phyloP scores from a whole-genome alignment of 1,140 invertebrate genomes.

The Bombyx mandarina region DNA sequence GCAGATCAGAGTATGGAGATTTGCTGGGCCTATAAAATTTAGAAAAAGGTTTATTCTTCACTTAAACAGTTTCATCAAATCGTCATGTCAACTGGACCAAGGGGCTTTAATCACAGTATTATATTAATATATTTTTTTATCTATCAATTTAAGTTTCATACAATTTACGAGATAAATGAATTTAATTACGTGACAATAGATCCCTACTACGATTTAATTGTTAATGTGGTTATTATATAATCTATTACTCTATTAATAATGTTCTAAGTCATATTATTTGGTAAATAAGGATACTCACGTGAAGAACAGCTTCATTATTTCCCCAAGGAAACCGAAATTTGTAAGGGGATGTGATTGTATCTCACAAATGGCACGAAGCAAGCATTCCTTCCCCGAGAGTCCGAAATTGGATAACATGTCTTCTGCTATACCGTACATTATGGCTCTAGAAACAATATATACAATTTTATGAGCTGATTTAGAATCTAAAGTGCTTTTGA shows the following conservation, averaged over 20 bases:
- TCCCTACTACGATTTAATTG: no score
- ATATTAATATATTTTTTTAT: no score
- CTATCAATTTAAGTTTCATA: no score
- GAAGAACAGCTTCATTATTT: slow-evolving; percentile 85
- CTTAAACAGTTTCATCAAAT: no score
- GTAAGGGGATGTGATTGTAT: slow-evolving; percentile 84
- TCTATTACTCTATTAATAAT: no score
- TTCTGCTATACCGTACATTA: slow-evolving; percentile 82
- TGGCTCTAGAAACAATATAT: slow-evolving; percentile 65
- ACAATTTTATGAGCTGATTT: background rate
- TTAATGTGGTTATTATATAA: no score
- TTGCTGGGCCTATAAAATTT: slow-evolving; percentile 77
- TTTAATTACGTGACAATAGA: no score
- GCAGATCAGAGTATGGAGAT: slow-evolving; percentile 80
- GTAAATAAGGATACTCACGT: slow-evolving; percentile 73
- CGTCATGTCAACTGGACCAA: no score
- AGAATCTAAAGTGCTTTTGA: no score
- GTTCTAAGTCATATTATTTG: background rate
- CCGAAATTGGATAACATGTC: slow-evolving; percentile 83
- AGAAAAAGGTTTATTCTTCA: background rate
- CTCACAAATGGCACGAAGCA: slow-evolving; percentile 87
- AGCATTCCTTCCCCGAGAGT: slow-evolving; percentile 84
- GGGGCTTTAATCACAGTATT: no score
- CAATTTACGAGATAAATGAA: no score
- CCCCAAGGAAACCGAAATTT: slow-evolving; percentile 83